Evolutionary conservation across 2,888 invertebrate species (phyloP).

Genomic region (Tinea pellionella): DNA sequence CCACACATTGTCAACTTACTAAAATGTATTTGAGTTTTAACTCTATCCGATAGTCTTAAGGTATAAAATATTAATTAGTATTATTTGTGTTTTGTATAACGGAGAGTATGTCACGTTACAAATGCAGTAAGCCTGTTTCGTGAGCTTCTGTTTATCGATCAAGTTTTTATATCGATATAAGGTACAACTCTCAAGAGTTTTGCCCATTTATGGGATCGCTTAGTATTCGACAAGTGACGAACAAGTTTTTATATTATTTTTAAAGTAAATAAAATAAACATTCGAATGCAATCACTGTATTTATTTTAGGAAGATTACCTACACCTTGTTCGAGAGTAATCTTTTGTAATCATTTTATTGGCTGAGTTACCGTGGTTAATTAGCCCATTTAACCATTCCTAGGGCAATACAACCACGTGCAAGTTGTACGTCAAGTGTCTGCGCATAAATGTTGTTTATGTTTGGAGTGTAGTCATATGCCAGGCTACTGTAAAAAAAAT

Average conservation of each 20-base stretch:
- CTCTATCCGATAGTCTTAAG: neutral
- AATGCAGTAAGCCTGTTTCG: constrained; percentile 38
- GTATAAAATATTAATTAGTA: neutral
- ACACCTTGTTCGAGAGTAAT: neutral
- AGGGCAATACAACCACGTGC: too few species aligned
- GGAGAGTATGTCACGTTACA: neutral
- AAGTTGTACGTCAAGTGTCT: too few species aligned
- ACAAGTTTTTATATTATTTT: constrained; percentile 4
- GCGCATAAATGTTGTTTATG: too few species aligned
- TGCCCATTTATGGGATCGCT: constrained; percentile 5
- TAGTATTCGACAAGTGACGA: neutral
- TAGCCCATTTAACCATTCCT: too few species aligned
- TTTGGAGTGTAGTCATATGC: too few species aligned
- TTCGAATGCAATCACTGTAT: neutral
- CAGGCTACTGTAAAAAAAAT: too few species aligned
- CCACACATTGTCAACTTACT: neutral
- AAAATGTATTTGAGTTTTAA: neutral
- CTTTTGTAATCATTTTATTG: too few species aligned
- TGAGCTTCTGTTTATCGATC: constrained; percentile 36
- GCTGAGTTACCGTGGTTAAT: too few species aligned
- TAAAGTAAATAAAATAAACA: constrained; percentile 8
- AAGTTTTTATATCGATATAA: constrained; percentile 41
- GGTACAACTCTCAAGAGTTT: constrained; percentile 5
- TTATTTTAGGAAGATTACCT: neutral
- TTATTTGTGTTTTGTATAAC: neutral